Evolutionary conservation across 2,888 invertebrate genomes (phyloP), one percentile per base, ranked within the genome.

Genomic region (Tetragonula carbonaria): DNA sequence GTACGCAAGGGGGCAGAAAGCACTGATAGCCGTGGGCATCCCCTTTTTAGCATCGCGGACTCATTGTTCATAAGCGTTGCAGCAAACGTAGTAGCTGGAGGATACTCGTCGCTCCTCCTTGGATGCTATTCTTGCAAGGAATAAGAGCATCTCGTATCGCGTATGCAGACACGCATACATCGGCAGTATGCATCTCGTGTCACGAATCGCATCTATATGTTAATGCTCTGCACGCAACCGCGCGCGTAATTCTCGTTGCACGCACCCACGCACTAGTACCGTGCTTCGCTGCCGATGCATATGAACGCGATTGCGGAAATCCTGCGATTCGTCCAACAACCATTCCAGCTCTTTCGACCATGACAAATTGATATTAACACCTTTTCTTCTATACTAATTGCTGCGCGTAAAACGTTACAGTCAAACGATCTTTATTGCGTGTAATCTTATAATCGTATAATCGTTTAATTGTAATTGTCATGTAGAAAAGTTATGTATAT

Each of bases 151-250:
- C 67, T 59, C 74, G 70, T 72, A 74, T 78, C 81, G 66, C 73
- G 63, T 57, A 68, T 51, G 63, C 72, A 68, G 67, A 33, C 59
- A 21, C 28, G 73, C 76, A 63, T 63, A 55, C 70, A 79, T 68
- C 63, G 76, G 51, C 68, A 72, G 84, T 80, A 87, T 85, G 87
- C 88, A 90, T 88, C 89, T 90, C 91, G 89, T 87, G 91, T 91
- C 92, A 91, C 91, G 92, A 87, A 93, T 91, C 92, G 92, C 92
- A 92, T 93, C 93, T 93, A 92, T 93, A 93, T 92, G 93, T 93
- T 93, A 93, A 93, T 93, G 91, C 87, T 28, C 28, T 80, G 85
- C 75, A 82, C 84, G 87, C 87, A 88, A 87, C 88, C 87, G 87
- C 74, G 84, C 90, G 90, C 91, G 91, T 91, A 91, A 92, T 87